Percentiles rank a stretch among this genome's conserved stretches.
These are phyloP conservation scores for Cenopis cana DNA, from an alignment of 2,888 invertebrate species.

Conservation along the genomic window DNA sequence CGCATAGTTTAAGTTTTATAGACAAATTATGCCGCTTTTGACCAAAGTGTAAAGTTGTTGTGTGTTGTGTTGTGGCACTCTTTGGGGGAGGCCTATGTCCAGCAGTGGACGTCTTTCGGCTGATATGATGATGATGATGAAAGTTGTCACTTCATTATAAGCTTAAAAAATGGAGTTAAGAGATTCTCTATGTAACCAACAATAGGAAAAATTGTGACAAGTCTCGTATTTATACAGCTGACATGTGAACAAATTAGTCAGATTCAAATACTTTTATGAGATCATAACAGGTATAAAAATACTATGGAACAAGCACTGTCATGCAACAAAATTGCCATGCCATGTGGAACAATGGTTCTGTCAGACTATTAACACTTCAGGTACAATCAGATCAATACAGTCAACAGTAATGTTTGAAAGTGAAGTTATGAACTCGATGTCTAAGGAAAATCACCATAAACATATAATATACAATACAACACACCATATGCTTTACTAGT, in stretches of 20 bases:
- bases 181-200: no score
- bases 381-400: constrained; percentile 38
- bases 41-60: background rate
- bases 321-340: constrained; percentile 15
- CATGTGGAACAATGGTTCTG: constrained; percentile 28
- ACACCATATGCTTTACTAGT: constrained; percentile 35
- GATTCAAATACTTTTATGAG: background rate
- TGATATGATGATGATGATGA: no score
- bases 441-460: constrained; percentile 22
- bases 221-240: no score
- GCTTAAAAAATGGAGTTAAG: background rate
- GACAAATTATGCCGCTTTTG: background rate
- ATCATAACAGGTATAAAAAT: background rate
- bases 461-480: constrained; percentile 37
- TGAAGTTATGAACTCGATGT: constrained; percentile 32
- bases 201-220: no score
- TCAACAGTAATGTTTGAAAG: constrained; percentile 4
- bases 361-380: constrained; percentile 3
- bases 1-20: constrained; percentile 51
- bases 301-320: background rate
- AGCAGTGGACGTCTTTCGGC: no score
- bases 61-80: no score
- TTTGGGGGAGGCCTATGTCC: no score
- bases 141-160: background rate
- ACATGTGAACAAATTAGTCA: no score